Base-by-base conservation (phyloP, 2,888 invertebrate species). In the Oasisia sp. region DNA sequence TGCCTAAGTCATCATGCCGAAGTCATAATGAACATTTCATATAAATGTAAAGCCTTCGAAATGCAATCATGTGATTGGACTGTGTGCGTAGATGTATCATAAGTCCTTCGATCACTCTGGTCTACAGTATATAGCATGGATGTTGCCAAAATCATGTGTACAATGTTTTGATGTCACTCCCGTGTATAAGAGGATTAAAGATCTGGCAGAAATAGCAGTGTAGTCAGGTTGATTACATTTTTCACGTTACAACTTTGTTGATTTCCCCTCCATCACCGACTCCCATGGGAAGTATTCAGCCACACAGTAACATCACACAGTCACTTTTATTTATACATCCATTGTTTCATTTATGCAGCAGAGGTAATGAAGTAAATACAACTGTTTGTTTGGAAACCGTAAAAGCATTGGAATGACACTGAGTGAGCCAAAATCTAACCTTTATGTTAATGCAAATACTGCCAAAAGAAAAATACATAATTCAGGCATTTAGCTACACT, bases 111-210 rank as follows among this genome's bases (percentile, higher is more conserved):
- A 27, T 74, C 27, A 74, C 74, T 27, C 74, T 74, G 74, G 74
- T 74, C 74, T 19, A 74, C 74, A 74, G 74, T 27, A 27, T 74
- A n/a, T 74, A 74, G 74, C 74, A 27, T 74, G 74, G 27, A 74
- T 74, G n/a, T 74, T 74, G 74, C 74, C 74, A 74, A 74, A 74
- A 74, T 74, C 74, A 58, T 58, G 74, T 74, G 74, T 74, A 74
- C 74, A 74, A 74, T 74, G 74, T 74, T 74, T 74, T 74, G 74
- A 74, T 74, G 74, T 74, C 19, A 19, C 74, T 27, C 74, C n/a
- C 74, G 27, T 74, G 74, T 74, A 74, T 27, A n/a, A 74, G 74
- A 74, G 74, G 74, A 74, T 74, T 74, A 74, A 74, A 74, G 74
- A 74, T 74, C 74, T 74, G 74, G 74, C 74, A 74, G 14, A 74